Evolutionary conservation across 2,797 vertebrate species (phyloP), one percentile per base, ranked within the genome.

Genomic region (Eulemur rubriventer): DNA sequence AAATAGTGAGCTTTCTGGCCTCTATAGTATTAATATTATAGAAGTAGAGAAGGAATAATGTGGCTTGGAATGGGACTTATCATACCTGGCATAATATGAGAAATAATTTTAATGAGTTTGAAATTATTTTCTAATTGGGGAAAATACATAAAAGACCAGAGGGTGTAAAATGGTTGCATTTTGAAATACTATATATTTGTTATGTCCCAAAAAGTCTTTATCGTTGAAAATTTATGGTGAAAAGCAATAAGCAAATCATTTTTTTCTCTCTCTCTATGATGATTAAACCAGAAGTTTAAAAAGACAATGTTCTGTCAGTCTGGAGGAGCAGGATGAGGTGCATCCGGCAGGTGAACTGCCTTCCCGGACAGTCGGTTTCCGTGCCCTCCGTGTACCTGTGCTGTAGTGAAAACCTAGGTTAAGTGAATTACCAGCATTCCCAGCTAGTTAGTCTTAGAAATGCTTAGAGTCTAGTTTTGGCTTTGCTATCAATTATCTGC

Each of bases 21-120:
- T 41, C 70, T 24, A 0, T 1, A 1, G 26, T 4, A 4, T 46
- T 1, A 1, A 20, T 4, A 6, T 46, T 26, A 59, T 59, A 26
- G 24, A 57, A 33, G 55, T 6, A 7, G 3, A 9, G 6, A 16
- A n/a, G 59, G 82, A 28, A 72, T 63, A n/a, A 50, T 3, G 24
- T 52, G 59, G 0, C 13, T 48, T 18, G 7, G 30, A 79, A 20
- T 52, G 52, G 61, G 41, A 30, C 41, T 35, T 46, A n/a, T 1
- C 14, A 0, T 1, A 28, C 18, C 91, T 43, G 4, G 2, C 12
- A 9, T n/a, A 11, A 57, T 73, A 1, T 0, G 30, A 86, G 50
- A 93, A 86, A 38, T 76, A 24, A 20, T 65, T 75, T n/a, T 80
- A 61, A 22, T 52, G 83, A 73, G 38, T 17, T 63, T 70, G 65